phyloP scores from a whole-genome alignment of 2,113 vertebrate genomes.

The Passer montanus region DNA sequence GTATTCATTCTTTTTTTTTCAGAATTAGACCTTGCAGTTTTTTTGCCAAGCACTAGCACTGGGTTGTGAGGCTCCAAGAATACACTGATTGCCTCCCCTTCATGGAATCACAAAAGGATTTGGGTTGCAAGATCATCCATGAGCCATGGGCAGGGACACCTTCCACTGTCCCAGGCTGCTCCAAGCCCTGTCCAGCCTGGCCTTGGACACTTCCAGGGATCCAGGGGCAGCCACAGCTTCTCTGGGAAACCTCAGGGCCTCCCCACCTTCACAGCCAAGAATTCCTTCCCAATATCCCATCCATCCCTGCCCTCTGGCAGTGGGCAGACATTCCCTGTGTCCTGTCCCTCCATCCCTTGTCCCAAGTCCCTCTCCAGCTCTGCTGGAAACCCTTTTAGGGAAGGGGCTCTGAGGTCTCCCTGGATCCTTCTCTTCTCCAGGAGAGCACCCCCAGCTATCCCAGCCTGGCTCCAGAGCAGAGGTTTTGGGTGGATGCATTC shows the following conservation, averaged over 20 bases:
- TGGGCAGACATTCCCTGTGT: neutral
- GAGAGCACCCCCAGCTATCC: neutral
- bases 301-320: neutral
- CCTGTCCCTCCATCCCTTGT: neutral
- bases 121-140: rapidly evolving
- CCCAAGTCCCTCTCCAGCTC: neutral
- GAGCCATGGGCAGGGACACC: neutral
- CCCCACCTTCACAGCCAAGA: rapidly evolving
- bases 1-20: neutral
- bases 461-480: neutral
- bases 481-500: neutral
- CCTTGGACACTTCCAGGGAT: neutral
- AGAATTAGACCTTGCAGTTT: neutral
- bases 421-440: neutral
- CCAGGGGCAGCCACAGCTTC: neutral
- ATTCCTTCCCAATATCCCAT: neutral
- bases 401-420: neutral
- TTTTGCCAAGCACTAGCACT: neutral
- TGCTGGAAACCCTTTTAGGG: neutral
- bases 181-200: rapidly evolving
- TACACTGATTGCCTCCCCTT: neutral
- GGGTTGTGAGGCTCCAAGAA: neutral
- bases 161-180: rapidly evolving
- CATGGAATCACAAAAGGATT: neutral
- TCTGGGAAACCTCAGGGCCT: rapidly evolving